Evolutionary conservation across 2,888 invertebrate species (phyloP).

Genomic region (Periphyllus acericola): DNA sequence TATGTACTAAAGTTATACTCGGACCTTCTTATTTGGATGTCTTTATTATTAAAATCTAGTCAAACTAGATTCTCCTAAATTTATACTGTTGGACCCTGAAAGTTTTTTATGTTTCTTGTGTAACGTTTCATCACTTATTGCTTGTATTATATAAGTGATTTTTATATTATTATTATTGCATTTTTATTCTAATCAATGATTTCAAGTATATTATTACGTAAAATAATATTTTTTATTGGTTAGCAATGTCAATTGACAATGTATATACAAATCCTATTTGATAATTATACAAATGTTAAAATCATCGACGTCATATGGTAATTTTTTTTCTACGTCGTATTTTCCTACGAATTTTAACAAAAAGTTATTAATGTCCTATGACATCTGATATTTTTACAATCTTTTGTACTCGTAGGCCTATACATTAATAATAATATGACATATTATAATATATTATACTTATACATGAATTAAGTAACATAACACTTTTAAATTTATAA

Average conservation of each 20-base stretch:
- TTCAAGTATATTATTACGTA: neutral
- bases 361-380: no score
- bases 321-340: no score
- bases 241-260: neutral
- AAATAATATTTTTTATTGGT: neutral
- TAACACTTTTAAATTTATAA: no score
- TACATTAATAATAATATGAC: no score
- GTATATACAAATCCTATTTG: neutral
- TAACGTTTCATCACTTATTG: neutral
- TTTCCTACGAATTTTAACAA: no score
- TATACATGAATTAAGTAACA: no score
- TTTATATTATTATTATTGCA: neutral
- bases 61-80: constrained; percentile 3
- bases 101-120: neutral
- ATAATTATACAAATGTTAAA: no score
- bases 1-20: neutral
- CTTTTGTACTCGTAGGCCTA: no score
- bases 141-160: neutral
- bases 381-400: no score
- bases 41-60: constrained; percentile 26
- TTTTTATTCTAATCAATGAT: neutral
- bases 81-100: neutral
- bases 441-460: no score
- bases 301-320: no score
- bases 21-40: neutral